Percentiles rank a stretch among this genome's conserved stretches.
Evolutionary conservation across 2,113 vertebrate genomes (phyloP).

Genomic region (Channa argus): DNA sequence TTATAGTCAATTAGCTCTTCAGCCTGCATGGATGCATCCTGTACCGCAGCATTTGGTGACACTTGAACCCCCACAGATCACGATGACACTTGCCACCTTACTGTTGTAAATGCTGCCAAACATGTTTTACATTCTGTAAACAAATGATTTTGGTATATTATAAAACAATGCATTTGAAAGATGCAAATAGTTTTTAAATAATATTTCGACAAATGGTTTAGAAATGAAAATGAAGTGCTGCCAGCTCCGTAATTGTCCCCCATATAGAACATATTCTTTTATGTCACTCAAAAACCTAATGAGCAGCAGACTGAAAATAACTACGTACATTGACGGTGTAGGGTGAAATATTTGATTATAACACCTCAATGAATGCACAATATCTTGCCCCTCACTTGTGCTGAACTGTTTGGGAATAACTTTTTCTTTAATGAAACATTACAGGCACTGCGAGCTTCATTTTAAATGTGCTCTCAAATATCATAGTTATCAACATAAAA

Average conservation of each 20-base stretch:
- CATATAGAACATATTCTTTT: neutral
- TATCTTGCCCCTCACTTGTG: slow-evolving; percentile 24
- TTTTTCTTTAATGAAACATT: slow-evolving; percentile 25
- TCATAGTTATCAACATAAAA: neutral
- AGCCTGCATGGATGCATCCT: slow-evolving; percentile 60
- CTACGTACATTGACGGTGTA: neutral
- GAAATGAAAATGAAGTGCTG: slow-evolving; percentile 9
- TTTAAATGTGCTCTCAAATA: neutral
- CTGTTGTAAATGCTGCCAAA: slow-evolving; percentile 11
- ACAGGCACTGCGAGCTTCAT: neutral
- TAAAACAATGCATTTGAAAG: too few species aligned
- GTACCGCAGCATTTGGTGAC: slow-evolving; percentile 18
- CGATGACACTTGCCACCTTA: slow-evolving; percentile 24
- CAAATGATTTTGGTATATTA: neutral
- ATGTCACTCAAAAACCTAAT: slow-evolving; percentile 22
- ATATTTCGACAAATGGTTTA: neutral
- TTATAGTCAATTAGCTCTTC: slow-evolving; percentile 76
- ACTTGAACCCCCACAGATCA: slow-evolving; percentile 47
- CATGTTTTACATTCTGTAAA: slow-evolving; percentile 35
- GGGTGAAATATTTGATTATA: slow-evolving; percentile 42
- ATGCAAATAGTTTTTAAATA: neutral
- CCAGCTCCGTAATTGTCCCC: slow-evolving; percentile 2
- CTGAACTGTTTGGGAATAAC: neutral
- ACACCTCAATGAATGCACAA: slow-evolving; percentile 40
- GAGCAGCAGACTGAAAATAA: slow-evolving; percentile 24